These are phyloP conservation scores for Passer montanus DNA, from an alignment of 2,113 vertebrate species.

Conservation along the genomic window DNA sequence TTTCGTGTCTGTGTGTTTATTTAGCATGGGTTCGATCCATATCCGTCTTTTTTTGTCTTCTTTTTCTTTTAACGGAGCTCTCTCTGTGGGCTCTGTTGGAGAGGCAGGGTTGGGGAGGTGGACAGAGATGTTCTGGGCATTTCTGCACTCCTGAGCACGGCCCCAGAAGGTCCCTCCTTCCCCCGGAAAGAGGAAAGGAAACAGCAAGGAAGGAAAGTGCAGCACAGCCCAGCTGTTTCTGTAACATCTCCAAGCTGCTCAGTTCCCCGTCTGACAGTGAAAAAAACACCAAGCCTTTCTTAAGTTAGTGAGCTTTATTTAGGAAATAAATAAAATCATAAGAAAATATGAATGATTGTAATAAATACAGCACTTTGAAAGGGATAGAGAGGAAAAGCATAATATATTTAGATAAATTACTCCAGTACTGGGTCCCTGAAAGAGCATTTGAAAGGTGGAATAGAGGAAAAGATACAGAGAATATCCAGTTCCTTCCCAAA, in stretches of 20 bases:
- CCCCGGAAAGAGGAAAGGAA: too few species aligned
- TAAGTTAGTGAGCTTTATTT: not conserved
- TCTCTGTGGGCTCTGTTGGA: not conserved
- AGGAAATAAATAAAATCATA: constrained; percentile 31
- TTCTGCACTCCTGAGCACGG: not conserved
- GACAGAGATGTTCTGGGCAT: not conserved
- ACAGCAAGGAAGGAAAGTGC: not conserved
- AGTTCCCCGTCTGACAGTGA: not conserved
- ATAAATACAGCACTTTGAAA: constrained; percentile 39
- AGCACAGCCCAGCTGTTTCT: not conserved
- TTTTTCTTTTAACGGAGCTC: not conserved
- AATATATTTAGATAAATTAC: not conserved
- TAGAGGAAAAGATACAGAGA: not conserved
- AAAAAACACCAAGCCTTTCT: not conserved
- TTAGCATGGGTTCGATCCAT: not conserved
- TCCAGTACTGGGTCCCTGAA: not conserved
- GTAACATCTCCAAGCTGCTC: not conserved
- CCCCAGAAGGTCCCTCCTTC: not conserved
- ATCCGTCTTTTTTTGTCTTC: not conserved
- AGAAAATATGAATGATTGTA: not conserved
- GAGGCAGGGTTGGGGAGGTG: not conserved
- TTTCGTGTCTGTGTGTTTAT: not conserved
- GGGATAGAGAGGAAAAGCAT: not conserved
- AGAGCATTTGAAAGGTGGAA: not conserved
- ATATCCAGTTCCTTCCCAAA: not conserved